Conservation (phyloP, 2,888 invertebrate species). For the Nephrotoma flavescens region DNA sequence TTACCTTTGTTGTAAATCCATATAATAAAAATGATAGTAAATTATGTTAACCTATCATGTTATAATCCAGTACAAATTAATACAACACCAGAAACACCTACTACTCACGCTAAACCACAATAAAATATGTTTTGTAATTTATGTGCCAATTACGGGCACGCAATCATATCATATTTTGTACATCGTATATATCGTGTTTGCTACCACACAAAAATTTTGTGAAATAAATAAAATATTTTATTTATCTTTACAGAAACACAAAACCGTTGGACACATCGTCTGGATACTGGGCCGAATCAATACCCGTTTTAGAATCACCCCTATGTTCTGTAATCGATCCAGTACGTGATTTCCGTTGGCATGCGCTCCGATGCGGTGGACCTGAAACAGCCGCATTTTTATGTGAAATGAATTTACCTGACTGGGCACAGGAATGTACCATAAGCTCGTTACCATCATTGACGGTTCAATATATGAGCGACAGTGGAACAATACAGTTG, state of each 20-base stretch:
- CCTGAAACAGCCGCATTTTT: slow-evolving; percentile 65
- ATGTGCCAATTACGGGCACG: not conserved
- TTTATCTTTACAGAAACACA: slow-evolving; percentile 22
- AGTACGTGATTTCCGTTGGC: slow-evolving; percentile 63
- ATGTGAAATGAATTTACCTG: slow-evolving; percentile 64
- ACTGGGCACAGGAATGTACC: slow-evolving; percentile 65
- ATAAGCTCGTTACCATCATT: slow-evolving; percentile 55
- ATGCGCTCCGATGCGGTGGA: slow-evolving; percentile 57
- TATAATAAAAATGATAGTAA: not conserved
- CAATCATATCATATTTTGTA: not conserved
- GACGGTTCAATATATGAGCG: slow-evolving; percentile 60
- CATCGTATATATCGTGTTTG: not conserved
- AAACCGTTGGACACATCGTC: slow-evolving; percentile 28
- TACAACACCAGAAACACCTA: not conserved
- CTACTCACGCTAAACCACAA: not conserved
- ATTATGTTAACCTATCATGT: not conserved
- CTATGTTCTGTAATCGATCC: slow-evolving; percentile 65
- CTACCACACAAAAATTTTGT: not conserved
- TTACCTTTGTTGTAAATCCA: not conserved
- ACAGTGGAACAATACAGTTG: slow-evolving; percentile 59
- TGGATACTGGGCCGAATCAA: slow-evolving; percentile 57
- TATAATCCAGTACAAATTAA: not conserved
- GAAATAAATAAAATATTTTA: not conserved
- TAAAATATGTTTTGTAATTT: not conserved
- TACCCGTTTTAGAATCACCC: slow-evolving; percentile 45